Base-by-base conservation (phyloP, 2,888 invertebrate genomes). In the Archips crataeganus region DNA sequence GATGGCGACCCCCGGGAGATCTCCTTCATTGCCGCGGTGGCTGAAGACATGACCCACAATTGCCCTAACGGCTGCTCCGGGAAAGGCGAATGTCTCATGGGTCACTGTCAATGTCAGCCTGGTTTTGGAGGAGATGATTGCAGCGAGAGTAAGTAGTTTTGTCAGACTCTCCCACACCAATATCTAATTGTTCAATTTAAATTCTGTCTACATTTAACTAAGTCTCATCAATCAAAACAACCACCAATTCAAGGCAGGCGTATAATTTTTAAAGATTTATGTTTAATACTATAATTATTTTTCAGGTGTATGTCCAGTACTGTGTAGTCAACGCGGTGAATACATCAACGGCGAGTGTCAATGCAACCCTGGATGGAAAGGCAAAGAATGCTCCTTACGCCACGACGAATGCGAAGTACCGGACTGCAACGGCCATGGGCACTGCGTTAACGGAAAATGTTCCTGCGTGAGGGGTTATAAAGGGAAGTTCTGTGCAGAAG, bases 351-450 rank as follows among this genome's bases (percentile, higher is more conserved):
- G 99, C 57, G 97, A 98, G 90, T 99, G 99, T 88, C 98, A 98
- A 85, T 99, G 99, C 90, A 98, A 99, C 91, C 98, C 98, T 3
- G 99, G 99, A 63, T 99, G 99, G 99, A 99, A 99, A 92, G 99
- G 99, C 80, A 98, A 98, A 85, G 99, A 99, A 90, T 99, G 99
- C 90, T 98, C 98, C 62, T 94, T 99, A 80, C 96, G 98, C 59
- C 98, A 98, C 90, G 98, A 98, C 86, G 99, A 99, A 94, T 99
- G 99, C 91, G 98, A 99, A 94, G 98, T 99, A 84, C 96, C 98
- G 42, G 98, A 99, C 89, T 99, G 99, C 93, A 98, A 98, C 87
- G 98, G 98, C 8, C 98, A 99, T 85, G 99, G 99, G 0, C 98
- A 98, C 87, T 99, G 99, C 91, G 97, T 98, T 77, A 98, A 98